Evolutionary conservation across 2,888 invertebrate species (phyloP), one percentile per base, ranked within the genome.

Genomic region (Euzophera pinguis): DNA sequence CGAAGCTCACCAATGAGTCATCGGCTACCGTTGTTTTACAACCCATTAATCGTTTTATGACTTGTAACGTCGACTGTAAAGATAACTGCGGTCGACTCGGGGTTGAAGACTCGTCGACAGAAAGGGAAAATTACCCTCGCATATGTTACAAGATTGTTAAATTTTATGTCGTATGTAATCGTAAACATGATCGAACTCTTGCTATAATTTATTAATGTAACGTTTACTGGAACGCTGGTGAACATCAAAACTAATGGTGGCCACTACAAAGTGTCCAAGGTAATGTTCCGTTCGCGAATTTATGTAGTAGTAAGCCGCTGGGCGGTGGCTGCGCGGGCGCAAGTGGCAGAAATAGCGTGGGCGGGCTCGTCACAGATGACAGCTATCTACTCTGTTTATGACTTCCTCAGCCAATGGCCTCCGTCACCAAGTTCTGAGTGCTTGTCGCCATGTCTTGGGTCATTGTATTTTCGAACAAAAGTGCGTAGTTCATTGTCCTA

Each of bases 351-450:
- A 90, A 90, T 90, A 90, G 89, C 82, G 84, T 84, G 83, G 89
- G 89, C 89, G 89, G 81, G 77, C 73, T 66, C 78, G 79, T 82
- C 78, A 80, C 84, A 84, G 78, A 82, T 78, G 87, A 88, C 86
- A 84, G 85, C 86, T 81, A 81, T 79, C 81, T 79, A 69, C 71
- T 71, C 74, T 73, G 73, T 86, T 90, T 90, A 90, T 81, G 84
- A 90, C 89, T 90, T 90, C 89, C 89, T 84, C 87, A 84, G 89
- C 87, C 87, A 87, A 84, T 81, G 86, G 81, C 85, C 86, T 83
- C 73, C 52, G 35, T 38, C 61, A 50, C 50, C 37, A 32, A 14
- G 14, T 9, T 6, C 7, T 27, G 29, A 42, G 29, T 29, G 45
- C 32, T 27, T 45, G 45, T 45, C 16, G 10, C 32, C 41, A n/a